Conservation (phyloP, 1,140 invertebrate species). For the Danaus melanippus region DNA sequence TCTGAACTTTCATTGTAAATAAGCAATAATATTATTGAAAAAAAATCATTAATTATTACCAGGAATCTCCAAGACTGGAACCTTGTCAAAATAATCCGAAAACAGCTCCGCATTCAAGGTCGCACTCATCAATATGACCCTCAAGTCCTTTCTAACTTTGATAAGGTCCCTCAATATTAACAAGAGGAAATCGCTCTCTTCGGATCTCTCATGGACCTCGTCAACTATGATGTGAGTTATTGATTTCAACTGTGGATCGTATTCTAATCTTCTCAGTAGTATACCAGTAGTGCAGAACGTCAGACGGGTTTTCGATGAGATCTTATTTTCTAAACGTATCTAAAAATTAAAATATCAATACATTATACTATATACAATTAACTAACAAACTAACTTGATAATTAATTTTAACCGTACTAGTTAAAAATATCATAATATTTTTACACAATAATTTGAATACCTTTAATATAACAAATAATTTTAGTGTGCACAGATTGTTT, state of each 20-base stretch:
- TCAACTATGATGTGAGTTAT: slow-evolving; percentile 89
- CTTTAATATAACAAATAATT: too few relatives aligned
- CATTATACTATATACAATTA: too few relatives aligned
- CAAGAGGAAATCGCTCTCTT: slow-evolving; percentile 90
- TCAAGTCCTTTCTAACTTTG: slow-evolving; percentile 79
- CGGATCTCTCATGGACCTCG: slow-evolving; percentile 92
- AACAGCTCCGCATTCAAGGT: slow-evolving; percentile 87
- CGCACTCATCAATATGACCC: slow-evolving; percentile 90
- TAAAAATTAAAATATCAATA: slow-evolving; percentile 27
- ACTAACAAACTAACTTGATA: too few relatives aligned
- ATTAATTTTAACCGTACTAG: too few relatives aligned
- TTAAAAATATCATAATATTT: too few relatives aligned
- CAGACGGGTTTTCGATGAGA: slow-evolving; percentile 83
- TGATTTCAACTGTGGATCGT: slow-evolving; percentile 79
- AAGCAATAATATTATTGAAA: neutral
- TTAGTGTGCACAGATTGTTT: too few relatives aligned
- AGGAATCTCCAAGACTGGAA: slow-evolving; percentile 82
- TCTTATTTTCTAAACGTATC: slow-evolving; percentile 80
- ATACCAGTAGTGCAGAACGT: slow-evolving; percentile 95
- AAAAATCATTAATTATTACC: slow-evolving; percentile 53
- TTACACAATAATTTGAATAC: too few relatives aligned
- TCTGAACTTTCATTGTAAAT: neutral
- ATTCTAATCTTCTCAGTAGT: slow-evolving; percentile 83
- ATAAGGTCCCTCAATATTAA: slow-evolving; percentile 85
- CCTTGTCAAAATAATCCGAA: slow-evolving; percentile 82